These are phyloP conservation scores for Bovichtus diacanthus DNA, from an alignment of 2,797 vertebrate genomes.

Conservation along the genomic window DNA sequence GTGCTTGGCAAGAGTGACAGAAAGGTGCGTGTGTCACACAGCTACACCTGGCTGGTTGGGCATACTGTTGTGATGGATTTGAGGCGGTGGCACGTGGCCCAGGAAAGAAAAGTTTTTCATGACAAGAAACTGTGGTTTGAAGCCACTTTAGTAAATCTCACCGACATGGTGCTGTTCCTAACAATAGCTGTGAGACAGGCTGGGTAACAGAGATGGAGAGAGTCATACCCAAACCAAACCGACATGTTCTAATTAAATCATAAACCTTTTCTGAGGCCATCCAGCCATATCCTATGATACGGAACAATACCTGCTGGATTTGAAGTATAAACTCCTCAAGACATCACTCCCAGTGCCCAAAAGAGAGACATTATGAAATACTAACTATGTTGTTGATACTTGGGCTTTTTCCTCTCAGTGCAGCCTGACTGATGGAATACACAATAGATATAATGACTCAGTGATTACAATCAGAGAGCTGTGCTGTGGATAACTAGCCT, in stretches of 20 bases:
- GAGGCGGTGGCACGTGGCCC: constrained; percentile 14
- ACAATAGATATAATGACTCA: constrained; percentile 48
- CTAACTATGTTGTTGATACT: not conserved
- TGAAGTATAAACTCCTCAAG: not conserved
- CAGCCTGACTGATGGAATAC: constrained; percentile 43
- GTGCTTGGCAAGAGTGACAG: not conserved
- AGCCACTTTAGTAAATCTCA: constrained; percentile 29
- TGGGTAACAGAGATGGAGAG: constrained; percentile 7
- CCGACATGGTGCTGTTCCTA: not conserved
- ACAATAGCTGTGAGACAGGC: constrained; percentile 1
- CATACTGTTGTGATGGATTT: constrained; percentile 35
- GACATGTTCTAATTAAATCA: constrained; percentile 5
- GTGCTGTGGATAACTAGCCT: constrained; percentile 20
- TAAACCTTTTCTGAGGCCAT: not conserved
- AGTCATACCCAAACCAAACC: constrained; percentile 1
- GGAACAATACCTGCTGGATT: not conserved
- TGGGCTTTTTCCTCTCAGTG: constrained; percentile 27
- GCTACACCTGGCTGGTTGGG: constrained; percentile 14
- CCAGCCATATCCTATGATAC: not conserved
- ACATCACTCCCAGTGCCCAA: not conserved
- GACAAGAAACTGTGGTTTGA: constrained; percentile 25
- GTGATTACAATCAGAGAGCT: constrained; percentile 59
- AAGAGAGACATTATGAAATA: constrained; percentile 23
- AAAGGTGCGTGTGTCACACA: not conserved
- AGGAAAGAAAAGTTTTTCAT: constrained; percentile 31